Evolutionary conservation across 1,140 invertebrate species (phyloP), one percentile per base, ranked within the genome.

Genomic region (Phthorimaea operculella): DNA sequence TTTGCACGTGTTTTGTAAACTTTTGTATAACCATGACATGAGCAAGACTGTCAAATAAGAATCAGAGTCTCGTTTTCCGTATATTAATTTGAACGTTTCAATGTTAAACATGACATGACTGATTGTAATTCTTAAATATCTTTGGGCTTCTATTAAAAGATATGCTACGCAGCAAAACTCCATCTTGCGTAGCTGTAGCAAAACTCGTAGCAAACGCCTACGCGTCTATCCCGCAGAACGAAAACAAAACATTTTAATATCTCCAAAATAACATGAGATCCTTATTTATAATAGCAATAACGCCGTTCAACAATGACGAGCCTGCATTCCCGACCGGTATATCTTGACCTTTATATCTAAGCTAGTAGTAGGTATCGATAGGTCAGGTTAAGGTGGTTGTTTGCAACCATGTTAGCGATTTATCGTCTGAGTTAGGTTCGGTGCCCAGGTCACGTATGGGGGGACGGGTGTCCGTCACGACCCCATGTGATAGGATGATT

Each of bases 281-380:
- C 66, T 80, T 80, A 74, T 80, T 80, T 80, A 80, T 80, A 74
- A 72, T 66, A 63, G 68, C 70, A 80, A 78, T 78, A 80, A 78
- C 75, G 74, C 63, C 72, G 66, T 67, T 76, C 72, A 76, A 76
- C 76, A 80, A 80, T 80, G 75, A 80, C 75, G 63, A 66, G 69
- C 64, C 58, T 64, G 42, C 51, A 57, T 64, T 62, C 53, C 42
- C 34, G 12, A 55, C 75, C 75, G 74, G 57, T 55, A 10, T 61
- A 60, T 42, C 34, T 15, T 33, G 70, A 61, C 16, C 72, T 55
- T 8, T 42, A 39, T 49, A 10, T 39, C n/a, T 5, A 9, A 18
- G 44, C 39, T 21, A 33, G 12, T 21, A 21, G 15, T 4, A 4
- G 42, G 33, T 17, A 1, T 15, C 15, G 8, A 6, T 16, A 17